Base-by-base conservation (phyloP, 1,140 invertebrate genomes). In the Danaus plexippus region DNA sequence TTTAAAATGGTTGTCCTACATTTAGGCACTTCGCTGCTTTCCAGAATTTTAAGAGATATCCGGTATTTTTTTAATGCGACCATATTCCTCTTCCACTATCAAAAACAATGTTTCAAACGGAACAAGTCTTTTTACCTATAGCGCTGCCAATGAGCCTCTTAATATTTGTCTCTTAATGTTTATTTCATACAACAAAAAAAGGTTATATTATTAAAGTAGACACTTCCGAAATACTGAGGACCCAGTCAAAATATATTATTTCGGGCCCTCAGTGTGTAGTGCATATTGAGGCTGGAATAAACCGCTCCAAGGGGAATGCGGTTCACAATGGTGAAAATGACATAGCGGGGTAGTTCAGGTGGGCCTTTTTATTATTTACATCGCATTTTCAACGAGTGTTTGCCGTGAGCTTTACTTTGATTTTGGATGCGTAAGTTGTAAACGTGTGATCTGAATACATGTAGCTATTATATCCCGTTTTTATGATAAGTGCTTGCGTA, bases 301-400 rank as follows among this genome's bases (percentile, higher is more conserved):
- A 75, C 74, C 71, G 67, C 67, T 66, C 55, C 64, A 66, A 76
- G 77, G 73, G 75, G 75, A 78, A 69, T 73, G 72, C 60, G 66
- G 67, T 64, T 66, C 61, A 80, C 79, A 80, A 82, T 81, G 70
- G 76, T 68, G 75, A 71, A 71, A 77, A 77, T 79, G 82, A 82
- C 80, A 82, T 72, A 60, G 62, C 55, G 65, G 71, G 74, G 66
- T 59, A 74, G 73, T 72, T 73, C 79, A 77, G 75, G 73, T 80
- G 69, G 67, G 69, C 78, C 78, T 79, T 79, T 86, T 85, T 87
- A 85, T 87, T 87, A 87, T 87, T 87, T 87, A 87, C 73, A 80
- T 70, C 80, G 77, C 75, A 87, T 87, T 87, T 86, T 82, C 80
- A 79, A 77, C 77, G 81, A 84, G 83, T 87, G 84, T 87, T 87